Conservation (phyloP, 2,797 vertebrate genomes). For the Hypotaenidia okinawae region DNA sequence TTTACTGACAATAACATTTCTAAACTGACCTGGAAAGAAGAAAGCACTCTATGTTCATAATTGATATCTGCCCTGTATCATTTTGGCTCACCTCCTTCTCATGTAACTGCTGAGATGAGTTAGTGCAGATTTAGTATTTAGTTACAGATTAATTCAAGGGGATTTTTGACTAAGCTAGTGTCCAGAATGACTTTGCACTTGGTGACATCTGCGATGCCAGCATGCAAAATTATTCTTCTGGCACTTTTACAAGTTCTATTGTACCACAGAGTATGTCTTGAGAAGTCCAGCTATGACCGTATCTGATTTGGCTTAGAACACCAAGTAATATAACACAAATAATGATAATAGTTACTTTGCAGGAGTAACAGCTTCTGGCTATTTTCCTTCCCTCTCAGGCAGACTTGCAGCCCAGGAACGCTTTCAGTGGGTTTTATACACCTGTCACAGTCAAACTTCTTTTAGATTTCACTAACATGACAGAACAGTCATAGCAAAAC, state of each 20-base stretch:
- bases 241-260: constrained; percentile 44
- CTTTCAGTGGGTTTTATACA: background rate
- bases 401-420: background rate
- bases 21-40: constrained; percentile 45
- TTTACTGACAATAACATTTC: constrained; percentile 31
- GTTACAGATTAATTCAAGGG: constrained; percentile 54
- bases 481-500: background rate
- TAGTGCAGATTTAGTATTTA: constrained; percentile 35
- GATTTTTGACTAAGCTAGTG: constrained; percentile 21
- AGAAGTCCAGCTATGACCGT: constrained; percentile 45
- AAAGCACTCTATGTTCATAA: constrained; percentile 10
- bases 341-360: background rate
- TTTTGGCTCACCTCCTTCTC: constrained; percentile 27
- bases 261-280: constrained; percentile 10
- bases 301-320: constrained; percentile 56
- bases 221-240: constrained; percentile 62
- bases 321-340: constrained; percentile 29
- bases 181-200: constrained; percentile 65
- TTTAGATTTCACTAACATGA: background rate
- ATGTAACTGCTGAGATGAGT: background rate
- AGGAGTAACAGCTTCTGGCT: constrained; percentile 46
- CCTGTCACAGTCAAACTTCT: background rate
- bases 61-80: constrained; percentile 42
- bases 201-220: constrained; percentile 60
- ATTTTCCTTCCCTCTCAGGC: constrained; percentile 21